phyloP scores from a whole-genome alignment of 2,797 vertebrate species.

The Semotilus atromaculatus region DNA sequence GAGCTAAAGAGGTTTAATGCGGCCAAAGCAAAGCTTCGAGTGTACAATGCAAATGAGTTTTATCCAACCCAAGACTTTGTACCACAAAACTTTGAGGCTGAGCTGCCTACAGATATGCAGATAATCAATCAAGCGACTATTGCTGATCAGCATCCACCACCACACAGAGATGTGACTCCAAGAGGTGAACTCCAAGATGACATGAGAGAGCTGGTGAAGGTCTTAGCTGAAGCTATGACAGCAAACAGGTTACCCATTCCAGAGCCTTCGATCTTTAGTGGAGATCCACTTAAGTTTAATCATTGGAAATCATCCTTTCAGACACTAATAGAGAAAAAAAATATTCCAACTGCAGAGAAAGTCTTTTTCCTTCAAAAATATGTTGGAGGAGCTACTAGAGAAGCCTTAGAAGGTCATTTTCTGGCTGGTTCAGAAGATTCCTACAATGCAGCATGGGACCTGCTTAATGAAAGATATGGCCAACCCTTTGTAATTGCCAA shows the following conservation, averaged over 20 bases:
- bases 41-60: too few species aligned
- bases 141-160: too few species aligned
- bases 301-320: conserved; percentile 59
- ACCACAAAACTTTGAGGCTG: too few species aligned
- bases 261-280: conserved; percentile 51
- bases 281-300: conserved; percentile 54
- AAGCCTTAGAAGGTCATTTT: conserved; percentile 45
- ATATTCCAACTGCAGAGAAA: conserved; percentile 46
- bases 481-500: conserved; percentile 57
- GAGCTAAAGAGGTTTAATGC: too few species aligned
- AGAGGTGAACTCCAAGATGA: conserved; percentile 11
- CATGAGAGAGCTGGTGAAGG: conserved; percentile 31
- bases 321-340: conserved; percentile 49
- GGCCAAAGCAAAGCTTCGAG: too few species aligned
- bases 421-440: conserved; percentile 37
- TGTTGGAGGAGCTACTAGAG: conserved; percentile 47
- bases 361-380: conserved; percentile 58
- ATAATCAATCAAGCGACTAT: too few species aligned
- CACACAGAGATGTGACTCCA: neutral
- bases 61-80: too few species aligned
- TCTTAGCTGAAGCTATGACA: conserved; percentile 50
- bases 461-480: conserved; percentile 52
- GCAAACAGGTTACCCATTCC: conserved; percentile 47
- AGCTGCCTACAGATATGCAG: neutral
- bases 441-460: conserved; percentile 31